These are phyloP conservation scores for Eulacestoma nigropectus DNA, from an alignment of 2,113 vertebrate species.

Conservation along the genomic window DNA sequence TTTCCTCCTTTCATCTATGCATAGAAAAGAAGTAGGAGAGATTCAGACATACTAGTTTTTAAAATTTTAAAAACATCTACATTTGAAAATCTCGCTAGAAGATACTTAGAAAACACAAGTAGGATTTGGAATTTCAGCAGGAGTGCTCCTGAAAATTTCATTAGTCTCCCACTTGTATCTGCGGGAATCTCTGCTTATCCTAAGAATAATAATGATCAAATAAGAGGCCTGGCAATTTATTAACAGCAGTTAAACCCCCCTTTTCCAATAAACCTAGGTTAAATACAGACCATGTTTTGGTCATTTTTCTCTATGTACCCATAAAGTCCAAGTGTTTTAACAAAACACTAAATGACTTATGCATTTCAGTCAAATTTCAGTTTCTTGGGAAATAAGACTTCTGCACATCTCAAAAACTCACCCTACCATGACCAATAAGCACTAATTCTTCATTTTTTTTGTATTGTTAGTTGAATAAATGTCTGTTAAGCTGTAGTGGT, in stretches of 20 bases:
- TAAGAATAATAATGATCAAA: neutral
- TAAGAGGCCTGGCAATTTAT: neutral
- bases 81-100: neutral
- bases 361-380: neutral
- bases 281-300: neutral
- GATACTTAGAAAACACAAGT: neutral
- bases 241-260: neutral
- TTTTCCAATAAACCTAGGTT: neutral
- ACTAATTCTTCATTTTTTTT: neutral
- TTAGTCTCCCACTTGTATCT: neutral
- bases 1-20: neutral
- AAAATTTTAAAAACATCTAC: neutral
- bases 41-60: neutral
- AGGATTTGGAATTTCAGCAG: neutral
- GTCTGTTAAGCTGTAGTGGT: neutral
- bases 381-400: neutral
- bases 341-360: neutral
- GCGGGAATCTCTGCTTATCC: neutral
- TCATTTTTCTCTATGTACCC: neutral
- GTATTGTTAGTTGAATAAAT: neutral
- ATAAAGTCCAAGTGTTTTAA: neutral
- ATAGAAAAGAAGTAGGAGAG: neutral
- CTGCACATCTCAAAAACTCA: neutral
- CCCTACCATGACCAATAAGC: neutral
- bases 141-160: neutral